Evolutionary conservation across 1,140 invertebrate species (phyloP).

Genomic region (Leptinotarsa defecta): DNA sequence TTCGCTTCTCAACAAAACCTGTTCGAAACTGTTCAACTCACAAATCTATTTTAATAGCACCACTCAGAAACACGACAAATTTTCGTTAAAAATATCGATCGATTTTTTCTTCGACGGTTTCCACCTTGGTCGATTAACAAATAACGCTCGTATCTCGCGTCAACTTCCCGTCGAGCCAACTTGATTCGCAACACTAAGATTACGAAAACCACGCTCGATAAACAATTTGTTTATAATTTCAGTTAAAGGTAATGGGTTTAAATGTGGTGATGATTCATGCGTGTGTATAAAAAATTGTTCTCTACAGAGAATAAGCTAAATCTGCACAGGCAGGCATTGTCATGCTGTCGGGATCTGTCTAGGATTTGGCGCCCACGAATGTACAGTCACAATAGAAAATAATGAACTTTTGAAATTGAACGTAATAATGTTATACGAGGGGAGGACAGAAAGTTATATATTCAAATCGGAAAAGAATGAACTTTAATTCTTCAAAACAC

Average conservation of each 20-base stretch:
- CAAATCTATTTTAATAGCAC: background rate
- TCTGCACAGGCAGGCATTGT: slow-evolving; percentile 13
- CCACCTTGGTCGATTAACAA: background rate
- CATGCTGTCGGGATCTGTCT: slow-evolving; percentile 10
- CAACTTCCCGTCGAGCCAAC: slow-evolving; percentile 10
- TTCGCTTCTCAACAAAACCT: background rate
- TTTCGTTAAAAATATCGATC: background rate
- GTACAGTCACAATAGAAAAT: slow-evolving; percentile 5
- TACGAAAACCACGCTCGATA: background rate
- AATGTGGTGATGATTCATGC: slow-evolving; percentile 27
- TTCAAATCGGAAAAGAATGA: no score
- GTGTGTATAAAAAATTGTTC: slow-evolving; percentile 19
- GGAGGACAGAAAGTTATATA: no score
- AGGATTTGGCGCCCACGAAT: slow-evolving; percentile 9
- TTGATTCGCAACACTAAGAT: slow-evolving; percentile 5
- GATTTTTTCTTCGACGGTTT: background rate
- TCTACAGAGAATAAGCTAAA: slow-evolving; percentile 20
- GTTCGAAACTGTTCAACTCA: background rate
- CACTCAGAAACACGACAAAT: background rate
- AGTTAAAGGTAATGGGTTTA: slow-evolving; percentile 23
- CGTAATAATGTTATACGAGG: no score
- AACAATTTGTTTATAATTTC: slow-evolving; percentile 23
- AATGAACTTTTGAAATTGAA: background rate
- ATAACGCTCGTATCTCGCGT: slow-evolving; percentile 4
- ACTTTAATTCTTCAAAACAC: no score